Percentiles rank a stretch among this genome's conserved stretches.
These are phyloP conservation scores for Heliocidaris tuberculata DNA, from an alignment of 35 echinoderm and acorn worm species.

Conservation along the genomic window DNA sequence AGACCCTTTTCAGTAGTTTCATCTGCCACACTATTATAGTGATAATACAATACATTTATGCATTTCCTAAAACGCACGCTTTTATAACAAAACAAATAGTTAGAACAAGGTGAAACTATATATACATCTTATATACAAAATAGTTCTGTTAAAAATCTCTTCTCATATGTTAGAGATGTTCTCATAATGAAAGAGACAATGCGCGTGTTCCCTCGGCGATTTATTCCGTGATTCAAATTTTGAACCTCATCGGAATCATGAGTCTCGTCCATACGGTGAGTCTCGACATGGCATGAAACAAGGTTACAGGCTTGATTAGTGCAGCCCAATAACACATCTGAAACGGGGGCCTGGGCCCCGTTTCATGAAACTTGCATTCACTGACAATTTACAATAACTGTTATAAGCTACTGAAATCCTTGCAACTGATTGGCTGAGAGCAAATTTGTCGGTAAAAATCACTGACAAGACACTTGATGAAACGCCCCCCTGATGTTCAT, in stretches of 20 bases:
- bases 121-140: slow-evolving; percentile 19
- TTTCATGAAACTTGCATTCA: too few species aligned
- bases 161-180: neutral
- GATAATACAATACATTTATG: neutral
- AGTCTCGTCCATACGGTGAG: neutral
- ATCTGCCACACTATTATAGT: neutral
- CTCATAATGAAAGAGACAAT: neutral
- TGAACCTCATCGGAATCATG: neutral
- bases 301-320: neutral
- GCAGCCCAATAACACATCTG: too few species aligned
- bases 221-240: neutral
- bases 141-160: slow-evolving; percentile 18
- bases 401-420: too few species aligned
- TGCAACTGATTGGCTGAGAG: too few species aligned
- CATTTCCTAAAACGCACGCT: neutral
- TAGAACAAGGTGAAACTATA: slow-evolving; percentile 7
- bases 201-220: neutral
- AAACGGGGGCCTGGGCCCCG: too few species aligned
- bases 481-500: too few species aligned
- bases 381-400: too few species aligned
- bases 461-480: too few species aligned
- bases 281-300: neutral
- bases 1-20: too few species aligned
- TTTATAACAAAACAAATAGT: neutral
- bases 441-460: too few species aligned